phyloP scores from a whole-genome alignment of 2,888 invertebrate genomes.

The Agonopterix alstromeriana region DNA sequence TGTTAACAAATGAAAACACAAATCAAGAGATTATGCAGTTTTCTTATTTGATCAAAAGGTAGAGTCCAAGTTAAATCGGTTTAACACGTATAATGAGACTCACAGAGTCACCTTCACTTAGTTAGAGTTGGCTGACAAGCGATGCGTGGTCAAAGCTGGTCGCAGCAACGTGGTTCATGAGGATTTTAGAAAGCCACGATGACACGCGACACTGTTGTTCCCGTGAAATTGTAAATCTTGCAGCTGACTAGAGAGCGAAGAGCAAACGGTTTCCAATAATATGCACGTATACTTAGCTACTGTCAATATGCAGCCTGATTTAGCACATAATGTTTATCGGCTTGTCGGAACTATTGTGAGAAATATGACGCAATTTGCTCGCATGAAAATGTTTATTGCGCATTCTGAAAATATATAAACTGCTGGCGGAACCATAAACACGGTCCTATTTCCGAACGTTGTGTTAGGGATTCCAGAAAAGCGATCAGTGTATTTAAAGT shows the following conservation, averaged over 20 bases:
- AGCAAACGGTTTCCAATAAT: constrained; percentile 42
- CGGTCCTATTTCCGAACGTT: neutral
- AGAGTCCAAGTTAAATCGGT: too few relatives aligned
- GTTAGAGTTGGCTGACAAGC: constrained; percentile 7
- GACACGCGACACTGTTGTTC: constrained; percentile 42
- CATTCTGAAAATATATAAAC: constrained; percentile 6
- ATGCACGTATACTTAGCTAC: constrained; percentile 25
- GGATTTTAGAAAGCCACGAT: constrained; percentile 47
- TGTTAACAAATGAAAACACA: neutral
- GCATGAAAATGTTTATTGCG: constrained; percentile 6
- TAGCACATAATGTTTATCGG: constrained; percentile 11
- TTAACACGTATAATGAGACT: too few relatives aligned
- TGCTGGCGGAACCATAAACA: constrained; percentile 3
- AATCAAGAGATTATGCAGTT: too few relatives aligned
- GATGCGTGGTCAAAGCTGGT: constrained; percentile 45
- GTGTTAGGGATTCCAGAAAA: constrained; percentile 3
- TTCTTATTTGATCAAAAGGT: too few relatives aligned
- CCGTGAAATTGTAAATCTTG: constrained; percentile 44
- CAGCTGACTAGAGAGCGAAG: constrained; percentile 28
- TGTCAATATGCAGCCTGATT: constrained; percentile 19
- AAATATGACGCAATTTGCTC: constrained; percentile 11
- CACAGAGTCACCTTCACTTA: too few relatives aligned
- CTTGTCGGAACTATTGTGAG: constrained; percentile 9
- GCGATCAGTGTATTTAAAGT: constrained; percentile 2
- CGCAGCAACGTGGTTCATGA: constrained; percentile 17